Base-by-base conservation (phyloP, 1,140 invertebrate species). In the Cyclargus thomasi region DNA sequence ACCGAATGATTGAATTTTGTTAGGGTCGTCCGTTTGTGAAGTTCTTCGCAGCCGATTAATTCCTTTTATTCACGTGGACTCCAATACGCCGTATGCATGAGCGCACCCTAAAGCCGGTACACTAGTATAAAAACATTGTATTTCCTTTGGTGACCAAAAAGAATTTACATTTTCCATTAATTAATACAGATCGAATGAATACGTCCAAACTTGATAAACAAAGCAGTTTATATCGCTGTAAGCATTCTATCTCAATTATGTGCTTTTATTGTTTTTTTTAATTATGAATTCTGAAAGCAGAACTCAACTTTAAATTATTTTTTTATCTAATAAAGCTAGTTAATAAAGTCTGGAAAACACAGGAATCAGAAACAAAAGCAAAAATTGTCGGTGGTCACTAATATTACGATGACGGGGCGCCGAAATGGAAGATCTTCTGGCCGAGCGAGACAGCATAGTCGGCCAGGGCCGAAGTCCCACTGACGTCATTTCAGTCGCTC, bases 11-110 rank as follows among this genome's bases (percentile, higher is more conserved):
- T 59, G 55, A 59, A 59, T 59, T 55, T 59, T 21, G 55, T 59
- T 59, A 21, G 55, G 55, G 55, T 59, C 55, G 55, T 21, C 55
- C 55, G 55, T 59, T 59, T 59, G 55, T 59, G 55, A 59, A 59
- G 55, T 59, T 20, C 55, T 59, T 59, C 55, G 55, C 55, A 59
- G 55, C 55, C 55, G 55, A 59, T 59, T 59, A 59, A 59, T 59
- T 59, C 55, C 55, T 59, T 59, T 59, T 59, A 59, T 59, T 59
- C 55, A 59, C 6, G 55, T 59, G 55, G 55, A 59, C 20, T 59
- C n/a, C 17, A 17, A 59, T 21, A 59, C 55, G 17, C 18, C 18
- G 55, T 8, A 59, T 59, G 55, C 55, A 59, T 59, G 55, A 59
- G 18, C 55, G 55, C 17, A 1, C 20, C 0, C n/a, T 18, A 59